phyloP scores from a whole-genome alignment of 2,797 vertebrate species.

The Cryptoblepharus egeriae region DNA sequence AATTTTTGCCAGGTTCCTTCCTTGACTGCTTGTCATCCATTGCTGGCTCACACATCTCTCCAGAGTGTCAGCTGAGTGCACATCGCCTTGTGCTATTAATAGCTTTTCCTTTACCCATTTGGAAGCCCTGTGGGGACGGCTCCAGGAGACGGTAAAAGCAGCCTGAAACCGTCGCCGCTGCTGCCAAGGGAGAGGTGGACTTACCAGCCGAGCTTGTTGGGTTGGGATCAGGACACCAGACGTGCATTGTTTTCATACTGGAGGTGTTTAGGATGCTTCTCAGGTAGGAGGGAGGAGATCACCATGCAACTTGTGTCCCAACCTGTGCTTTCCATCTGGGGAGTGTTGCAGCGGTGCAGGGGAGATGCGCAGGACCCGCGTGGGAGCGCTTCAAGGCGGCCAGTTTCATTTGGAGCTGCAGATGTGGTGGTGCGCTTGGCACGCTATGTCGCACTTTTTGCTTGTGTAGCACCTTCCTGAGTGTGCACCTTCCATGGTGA shows the following conservation, averaged over 20 bases:
- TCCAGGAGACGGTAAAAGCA: background rate
- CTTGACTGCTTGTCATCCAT: background rate
- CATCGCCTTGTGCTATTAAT: background rate
- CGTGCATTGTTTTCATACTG: background rate
- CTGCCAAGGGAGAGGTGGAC: background rate
- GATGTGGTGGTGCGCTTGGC: no score
- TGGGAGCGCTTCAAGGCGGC: no score
- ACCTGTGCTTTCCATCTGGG: fast-evolving
- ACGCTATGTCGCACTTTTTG: no score
- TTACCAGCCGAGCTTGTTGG: background rate
- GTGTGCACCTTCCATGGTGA: no score
- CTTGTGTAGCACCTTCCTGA: no score
- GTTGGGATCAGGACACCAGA: background rate
- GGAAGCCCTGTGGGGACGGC: background rate
- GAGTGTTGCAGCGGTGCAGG: no score
- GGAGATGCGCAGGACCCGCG: no score
- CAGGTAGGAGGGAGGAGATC: background rate
- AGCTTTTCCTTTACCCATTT: background rate
- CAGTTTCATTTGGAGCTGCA: no score
- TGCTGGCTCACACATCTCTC: background rate
- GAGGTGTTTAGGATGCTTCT: background rate
- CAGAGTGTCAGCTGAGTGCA: background rate
- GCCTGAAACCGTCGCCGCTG: background rate
- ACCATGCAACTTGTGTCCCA: background rate
- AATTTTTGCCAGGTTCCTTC: background rate